Conservation (phyloP, 1,140 invertebrate species). For the Neodiprion pinetum region DNA sequence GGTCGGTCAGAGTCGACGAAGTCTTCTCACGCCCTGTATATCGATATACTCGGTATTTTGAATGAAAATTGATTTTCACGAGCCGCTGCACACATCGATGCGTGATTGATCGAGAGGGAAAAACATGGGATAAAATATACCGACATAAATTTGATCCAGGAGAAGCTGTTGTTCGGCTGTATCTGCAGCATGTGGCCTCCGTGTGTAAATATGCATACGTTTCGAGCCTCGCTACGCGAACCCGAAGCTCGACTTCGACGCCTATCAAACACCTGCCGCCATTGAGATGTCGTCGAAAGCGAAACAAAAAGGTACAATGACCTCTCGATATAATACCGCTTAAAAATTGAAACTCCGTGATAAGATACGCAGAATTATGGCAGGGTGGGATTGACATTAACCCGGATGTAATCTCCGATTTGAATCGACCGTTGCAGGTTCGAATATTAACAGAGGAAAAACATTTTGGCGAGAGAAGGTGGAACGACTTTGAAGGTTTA, state of each 20-base stretch:
- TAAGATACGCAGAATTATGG: too few relatives aligned
- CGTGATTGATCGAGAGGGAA: neutral
- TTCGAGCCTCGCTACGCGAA: too few relatives aligned
- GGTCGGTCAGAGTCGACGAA: too few relatives aligned
- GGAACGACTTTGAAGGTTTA: too few relatives aligned
- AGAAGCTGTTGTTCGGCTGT: neutral
- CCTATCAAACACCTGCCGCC: neutral
- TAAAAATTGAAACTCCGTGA: neutral
- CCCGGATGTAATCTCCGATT: too few relatives aligned
- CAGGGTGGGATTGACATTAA: too few relatives aligned
- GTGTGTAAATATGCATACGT: neutral
- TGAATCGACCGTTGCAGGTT: too few relatives aligned
- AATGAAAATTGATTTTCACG: neutral
- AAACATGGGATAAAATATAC: neutral
- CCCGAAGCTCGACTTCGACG: neutral
- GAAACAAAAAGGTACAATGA: neutral
- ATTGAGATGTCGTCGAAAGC: neutral
- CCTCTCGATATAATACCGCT: neutral
- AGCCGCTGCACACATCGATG: neutral
- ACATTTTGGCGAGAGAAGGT: too few relatives aligned
- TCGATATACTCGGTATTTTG: neutral
- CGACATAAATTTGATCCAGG: neutral
- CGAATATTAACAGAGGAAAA: too few relatives aligned
- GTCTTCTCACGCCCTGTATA: neutral
- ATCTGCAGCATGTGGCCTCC: too few relatives aligned